Evolutionary conservation across 2,113 vertebrate genomes (phyloP), one percentile per base, ranked within the genome.

Genomic region (Smithornis capensis): DNA sequence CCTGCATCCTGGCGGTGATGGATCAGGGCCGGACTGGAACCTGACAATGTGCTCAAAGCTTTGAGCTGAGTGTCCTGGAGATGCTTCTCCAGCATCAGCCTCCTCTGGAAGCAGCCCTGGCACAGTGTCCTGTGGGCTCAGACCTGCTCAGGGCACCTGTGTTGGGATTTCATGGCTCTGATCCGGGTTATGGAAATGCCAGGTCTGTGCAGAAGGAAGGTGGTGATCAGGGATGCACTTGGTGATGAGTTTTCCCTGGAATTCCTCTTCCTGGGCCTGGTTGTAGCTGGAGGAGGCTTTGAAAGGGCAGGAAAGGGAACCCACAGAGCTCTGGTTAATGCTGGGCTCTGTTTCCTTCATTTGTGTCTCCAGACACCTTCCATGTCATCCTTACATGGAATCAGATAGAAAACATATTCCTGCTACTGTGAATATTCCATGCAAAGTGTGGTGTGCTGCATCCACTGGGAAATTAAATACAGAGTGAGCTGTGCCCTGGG

Each of bases 281-380:
- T 10, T 56, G 49, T 28, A 18, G 47, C 74, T 56, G 47, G n/a
- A 82, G 31, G 82, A 77, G 81, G 73, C 73, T 92, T 38, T 76
- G 28, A 10, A 33, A 38, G 56, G 45, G 79, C n/a, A 49, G 1
- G 47, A 14, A 80, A 27, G 37, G 87, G 67, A 80, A 53, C 49
- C 25, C 0, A 0, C 14, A 15, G 79, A 4, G 25, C 10, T 6
- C 10, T 75, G 87, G 53, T 49, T 55, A 6, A 24, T 10, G 31
- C 5, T 3, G 60, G 77, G 69, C 52, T 78, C 47, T 55, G 79
- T 35, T 47, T 47, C 42, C 83, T 35, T 63, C 42, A 6, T 24
- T 31, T 52, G 2, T 9, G 5, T 33, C 25, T n/a, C 3, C 0
- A 13, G 10, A 12, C n/a, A n/a, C n/a, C n/a, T n/a, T n/a, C n/a